Percentiles rank a stretch among this genome's conserved stretches.
phyloP scores from a whole-genome alignment of 2,797 vertebrate species.

The Coregonus sp. region DNA sequence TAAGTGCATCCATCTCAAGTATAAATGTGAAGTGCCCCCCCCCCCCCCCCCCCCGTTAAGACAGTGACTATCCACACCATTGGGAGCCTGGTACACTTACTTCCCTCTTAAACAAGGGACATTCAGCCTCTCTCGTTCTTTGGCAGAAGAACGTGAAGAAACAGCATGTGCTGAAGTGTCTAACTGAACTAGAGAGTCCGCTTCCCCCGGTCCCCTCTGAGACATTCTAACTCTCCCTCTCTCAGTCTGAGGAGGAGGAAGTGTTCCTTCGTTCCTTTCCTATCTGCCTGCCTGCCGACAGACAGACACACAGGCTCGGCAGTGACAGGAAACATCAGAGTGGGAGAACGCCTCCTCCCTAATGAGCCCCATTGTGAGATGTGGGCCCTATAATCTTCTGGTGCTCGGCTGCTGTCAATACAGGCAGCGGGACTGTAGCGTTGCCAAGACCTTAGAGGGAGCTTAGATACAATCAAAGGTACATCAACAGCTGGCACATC shows the following conservation, averaged over 20 bases:
- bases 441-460: conserved; percentile 7
- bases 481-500: conserved; percentile 8
- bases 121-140: background rate
- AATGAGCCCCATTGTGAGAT: conserved; percentile 5
- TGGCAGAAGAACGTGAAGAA: background rate
- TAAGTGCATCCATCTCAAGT: no score
- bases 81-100: background rate
- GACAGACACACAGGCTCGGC: background rate
- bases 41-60: background rate
- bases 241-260: background rate
- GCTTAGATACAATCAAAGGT: conserved; percentile 7
- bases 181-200: background rate
- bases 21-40: background rate
- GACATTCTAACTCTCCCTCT: background rate
- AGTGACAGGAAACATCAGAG: conserved; percentile 15
- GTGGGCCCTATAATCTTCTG: conserved; percentile 6
- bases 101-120: background rate
- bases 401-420: background rate
- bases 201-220: background rate
- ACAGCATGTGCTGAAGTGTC: background rate
- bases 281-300: background rate
- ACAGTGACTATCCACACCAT: background rate
- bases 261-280: background rate
- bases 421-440: background rate
- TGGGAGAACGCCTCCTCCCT: background rate